A percentile compares a stretch with the other conserved stretches of the same genome.
These are phyloP conservation scores for Nothobranchius furzeri DNA, from an alignment of 2,113 vertebrate species.

Conservation along the genomic window DNA sequence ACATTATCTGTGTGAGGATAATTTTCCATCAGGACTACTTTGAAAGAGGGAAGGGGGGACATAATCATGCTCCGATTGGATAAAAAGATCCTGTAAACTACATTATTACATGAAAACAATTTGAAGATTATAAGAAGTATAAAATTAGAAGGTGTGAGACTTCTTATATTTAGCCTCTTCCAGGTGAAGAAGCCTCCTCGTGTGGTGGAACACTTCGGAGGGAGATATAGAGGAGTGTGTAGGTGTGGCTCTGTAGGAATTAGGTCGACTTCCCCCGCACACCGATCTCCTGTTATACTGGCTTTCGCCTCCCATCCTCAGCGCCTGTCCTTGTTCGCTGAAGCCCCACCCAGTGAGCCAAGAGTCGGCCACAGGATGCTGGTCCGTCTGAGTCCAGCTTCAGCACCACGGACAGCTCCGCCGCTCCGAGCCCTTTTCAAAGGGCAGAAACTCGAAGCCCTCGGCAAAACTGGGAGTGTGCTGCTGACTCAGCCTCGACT, in stretches of 20 bases:
- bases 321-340: not conserved
- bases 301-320: not conserved
- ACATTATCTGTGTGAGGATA: not conserved
- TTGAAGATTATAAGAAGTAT: slow-evolving; percentile 1
- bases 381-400: too few species aligned
- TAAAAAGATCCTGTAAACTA: too few species aligned
- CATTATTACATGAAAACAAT: too few species aligned
- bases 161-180: slow-evolving; percentile 26
- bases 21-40: slow-evolving; percentile 18
- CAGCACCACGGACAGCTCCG: slow-evolving; percentile 56
- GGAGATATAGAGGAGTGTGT: slow-evolving; percentile 20
- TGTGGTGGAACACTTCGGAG: slow-evolving; percentile 11
- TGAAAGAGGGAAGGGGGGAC: not conserved
- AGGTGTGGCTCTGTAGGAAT: slow-evolving; percentile 69
- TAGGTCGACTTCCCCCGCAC: slow-evolving; percentile 48
- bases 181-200: slow-evolving; percentile 45
- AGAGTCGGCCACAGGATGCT: not conserved
- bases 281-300: slow-evolving; percentile 10
- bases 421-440: not conserved
- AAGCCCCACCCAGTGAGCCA: slow-evolving; percentile 34
- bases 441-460: slow-evolving; percentile 35
- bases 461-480: slow-evolving; percentile 73
- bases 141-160: slow-evolving; percentile 11
- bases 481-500: slow-evolving; percentile 82
- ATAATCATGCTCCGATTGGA: too few species aligned